phyloP scores from a whole-genome alignment of 2,113 vertebrate species.

The Lepus americanus region DNA sequence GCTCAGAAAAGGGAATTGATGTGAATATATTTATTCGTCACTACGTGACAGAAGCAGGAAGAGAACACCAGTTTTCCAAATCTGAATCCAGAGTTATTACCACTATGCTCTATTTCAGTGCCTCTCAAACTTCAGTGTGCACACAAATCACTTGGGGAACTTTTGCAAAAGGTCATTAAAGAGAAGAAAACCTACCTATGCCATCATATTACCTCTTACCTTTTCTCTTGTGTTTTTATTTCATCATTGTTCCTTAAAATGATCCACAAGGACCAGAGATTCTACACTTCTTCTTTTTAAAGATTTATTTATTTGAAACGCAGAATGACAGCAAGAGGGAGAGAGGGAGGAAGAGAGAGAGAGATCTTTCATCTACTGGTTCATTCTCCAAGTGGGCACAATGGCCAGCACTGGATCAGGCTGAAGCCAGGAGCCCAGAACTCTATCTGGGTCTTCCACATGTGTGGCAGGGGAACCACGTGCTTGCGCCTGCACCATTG shows the following conservation, averaged over 20 bases:
- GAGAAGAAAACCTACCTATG: not conserved
- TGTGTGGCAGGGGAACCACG: too few relatives aligned
- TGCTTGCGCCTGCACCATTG: too few relatives aligned
- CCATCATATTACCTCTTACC: not conserved
- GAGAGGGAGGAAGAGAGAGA: too few relatives aligned
- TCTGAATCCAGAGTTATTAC: slow-evolving; percentile 30
- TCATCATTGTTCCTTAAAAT: not conserved
- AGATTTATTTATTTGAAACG: too few relatives aligned
- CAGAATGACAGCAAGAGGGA: too few relatives aligned
- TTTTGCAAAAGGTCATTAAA: not conserved
- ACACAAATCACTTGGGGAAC: not conserved
- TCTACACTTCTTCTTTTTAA: not conserved
- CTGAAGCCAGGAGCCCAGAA: too few relatives aligned
- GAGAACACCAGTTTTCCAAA: not conserved
- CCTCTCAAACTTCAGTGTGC: slow-evolving; percentile 24
- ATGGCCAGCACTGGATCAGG: too few relatives aligned
- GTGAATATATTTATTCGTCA: slow-evolving; percentile 17
- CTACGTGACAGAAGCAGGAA: slow-evolving; percentile 5
- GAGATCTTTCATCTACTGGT: too few relatives aligned
- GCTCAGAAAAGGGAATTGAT: not conserved
- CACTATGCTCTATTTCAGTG: not conserved
- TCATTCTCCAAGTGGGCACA: too few relatives aligned
- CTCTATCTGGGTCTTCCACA: too few relatives aligned
- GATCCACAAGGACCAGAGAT: not conserved
- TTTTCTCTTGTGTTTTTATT: not conserved